Evolutionary conservation across 2,888 invertebrate genomes (phyloP).

Genomic region (Tortricodes alternella): DNA sequence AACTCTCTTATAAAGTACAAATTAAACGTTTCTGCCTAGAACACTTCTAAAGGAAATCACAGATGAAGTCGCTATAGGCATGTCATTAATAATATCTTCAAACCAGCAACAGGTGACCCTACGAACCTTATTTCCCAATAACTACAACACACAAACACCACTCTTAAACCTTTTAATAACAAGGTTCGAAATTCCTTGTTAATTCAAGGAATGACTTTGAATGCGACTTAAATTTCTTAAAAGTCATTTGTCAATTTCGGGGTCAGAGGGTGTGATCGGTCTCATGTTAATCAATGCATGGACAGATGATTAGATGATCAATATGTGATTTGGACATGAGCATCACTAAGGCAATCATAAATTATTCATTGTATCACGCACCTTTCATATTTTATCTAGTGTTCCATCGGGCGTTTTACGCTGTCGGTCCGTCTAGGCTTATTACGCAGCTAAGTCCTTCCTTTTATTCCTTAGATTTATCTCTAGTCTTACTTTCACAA

Average conservation of each 20-base stretch:
- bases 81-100: conserved; percentile 22
- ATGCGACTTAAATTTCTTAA: conserved; percentile 43
- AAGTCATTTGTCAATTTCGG: conserved; percentile 67
- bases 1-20: no score
- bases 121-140: conserved; percentile 8
- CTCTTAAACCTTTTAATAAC: not conserved
- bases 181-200: not conserved
- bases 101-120: conserved; percentile 24
- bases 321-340: conserved; percentile 39
- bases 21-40: no score
- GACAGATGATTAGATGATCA: conserved; percentile 60
- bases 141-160: not conserved
- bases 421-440: no score
- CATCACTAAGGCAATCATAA: conserved; percentile 16
- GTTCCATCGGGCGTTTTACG: no score
- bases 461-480: no score
- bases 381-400: conserved; percentile 18
- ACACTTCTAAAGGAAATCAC: no score
- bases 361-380: conserved; percentile 26
- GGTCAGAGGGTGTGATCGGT: conserved; percentile 68
- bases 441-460: no score
- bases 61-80: conserved; percentile 10
- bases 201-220: not conserved
- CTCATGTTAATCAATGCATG: conserved; percentile 64
- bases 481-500: no score